Conservation (phyloP, 2,113 vertebrate genomes). For the Todiramphus saurophagus region DNA sequence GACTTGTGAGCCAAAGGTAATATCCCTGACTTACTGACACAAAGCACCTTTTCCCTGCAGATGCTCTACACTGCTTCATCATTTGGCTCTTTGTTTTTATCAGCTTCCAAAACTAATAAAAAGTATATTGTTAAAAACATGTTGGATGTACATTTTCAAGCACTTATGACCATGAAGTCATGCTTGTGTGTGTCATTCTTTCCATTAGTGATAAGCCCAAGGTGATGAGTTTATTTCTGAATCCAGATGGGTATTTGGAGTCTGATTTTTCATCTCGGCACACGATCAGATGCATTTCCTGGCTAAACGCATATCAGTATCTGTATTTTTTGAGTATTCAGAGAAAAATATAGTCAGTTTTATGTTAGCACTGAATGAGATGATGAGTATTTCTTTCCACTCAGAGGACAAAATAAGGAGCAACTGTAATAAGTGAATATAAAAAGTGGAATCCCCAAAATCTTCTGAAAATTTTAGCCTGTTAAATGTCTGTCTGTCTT, state of each 20-base stretch:
- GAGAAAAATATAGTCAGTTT: not conserved
- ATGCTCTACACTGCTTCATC: not conserved
- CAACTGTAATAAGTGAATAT: not conserved
- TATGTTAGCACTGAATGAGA: not conserved
- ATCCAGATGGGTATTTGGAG: not conserved
- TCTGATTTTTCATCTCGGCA: not conserved
- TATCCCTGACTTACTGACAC: not conserved
- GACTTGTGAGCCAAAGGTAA: not conserved
- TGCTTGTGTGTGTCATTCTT: slow-evolving; percentile 17
- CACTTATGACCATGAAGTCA: slow-evolving; percentile 19
- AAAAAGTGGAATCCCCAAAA: not conserved
- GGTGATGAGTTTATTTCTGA: not conserved
- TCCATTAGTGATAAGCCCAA: slow-evolving; percentile 16
- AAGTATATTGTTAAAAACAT: not conserved
- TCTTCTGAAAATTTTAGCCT: not conserved
- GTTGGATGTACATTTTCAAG: slow-evolving; percentile 19
- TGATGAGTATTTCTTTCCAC: not conserved
- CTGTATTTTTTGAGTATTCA: not conserved
- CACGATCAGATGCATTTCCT: not conserved
- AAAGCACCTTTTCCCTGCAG: not conserved
- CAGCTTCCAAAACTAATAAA: slow-evolving; percentile 24
- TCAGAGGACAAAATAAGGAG: not conserved
- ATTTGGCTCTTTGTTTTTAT: slow-evolving; percentile 31
- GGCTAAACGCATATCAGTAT: not conserved
- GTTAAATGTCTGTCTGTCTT: not conserved